These are phyloP conservation scores for Cheilosia urbana DNA, from an alignment of 2,888 invertebrate species.

Conservation along the genomic window DNA sequence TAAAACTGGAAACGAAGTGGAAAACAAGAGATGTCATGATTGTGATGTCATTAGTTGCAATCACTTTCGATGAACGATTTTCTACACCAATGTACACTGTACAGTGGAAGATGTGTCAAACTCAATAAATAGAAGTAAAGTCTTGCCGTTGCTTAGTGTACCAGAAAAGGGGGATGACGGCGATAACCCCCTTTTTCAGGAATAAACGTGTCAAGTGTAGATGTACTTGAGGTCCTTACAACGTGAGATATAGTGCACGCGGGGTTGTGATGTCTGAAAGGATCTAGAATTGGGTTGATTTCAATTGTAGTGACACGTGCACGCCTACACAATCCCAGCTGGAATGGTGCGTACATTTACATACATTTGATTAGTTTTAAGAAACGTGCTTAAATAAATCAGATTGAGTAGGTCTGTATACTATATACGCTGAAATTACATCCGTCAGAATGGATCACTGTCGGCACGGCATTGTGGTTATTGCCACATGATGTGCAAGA, in stretches of 20 bases:
- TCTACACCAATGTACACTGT: neutral
- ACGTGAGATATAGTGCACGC: slow-evolving; percentile 33
- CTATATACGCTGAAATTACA: slow-evolving; percentile 29
- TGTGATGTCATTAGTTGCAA: slow-evolving; percentile 8
- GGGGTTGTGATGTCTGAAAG: slow-evolving; percentile 34
- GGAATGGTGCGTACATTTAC: slow-evolving; percentile 5
- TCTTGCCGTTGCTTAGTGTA: slow-evolving; percentile 12
- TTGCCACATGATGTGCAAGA: neutral
- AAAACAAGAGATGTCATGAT: neutral
- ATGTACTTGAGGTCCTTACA: slow-evolving; percentile 30
- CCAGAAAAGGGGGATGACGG: slow-evolving; percentile 24
- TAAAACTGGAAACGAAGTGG: neutral
- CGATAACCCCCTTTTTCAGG: neutral
- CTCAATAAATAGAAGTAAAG: slow-evolving; percentile 14
- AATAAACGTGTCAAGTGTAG: slow-evolving; percentile 52
- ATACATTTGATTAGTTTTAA: slow-evolving; percentile 1
- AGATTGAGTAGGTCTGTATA: slow-evolving; percentile 49
- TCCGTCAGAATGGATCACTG: slow-evolving; percentile 22
- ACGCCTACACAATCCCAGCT: slow-evolving; percentile 18
- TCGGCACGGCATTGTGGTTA: slow-evolving; percentile 16
- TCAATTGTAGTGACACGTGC: slow-evolving; percentile 62
- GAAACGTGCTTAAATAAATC: slow-evolving; percentile 50
- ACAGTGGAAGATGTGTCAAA: neutral
- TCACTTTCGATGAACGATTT: slow-evolving; percentile 19
- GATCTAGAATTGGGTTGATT: slow-evolving; percentile 39